Base-by-base conservation (phyloP, 2,888 invertebrate genomes). In the Anthoptus insignis region DNA sequence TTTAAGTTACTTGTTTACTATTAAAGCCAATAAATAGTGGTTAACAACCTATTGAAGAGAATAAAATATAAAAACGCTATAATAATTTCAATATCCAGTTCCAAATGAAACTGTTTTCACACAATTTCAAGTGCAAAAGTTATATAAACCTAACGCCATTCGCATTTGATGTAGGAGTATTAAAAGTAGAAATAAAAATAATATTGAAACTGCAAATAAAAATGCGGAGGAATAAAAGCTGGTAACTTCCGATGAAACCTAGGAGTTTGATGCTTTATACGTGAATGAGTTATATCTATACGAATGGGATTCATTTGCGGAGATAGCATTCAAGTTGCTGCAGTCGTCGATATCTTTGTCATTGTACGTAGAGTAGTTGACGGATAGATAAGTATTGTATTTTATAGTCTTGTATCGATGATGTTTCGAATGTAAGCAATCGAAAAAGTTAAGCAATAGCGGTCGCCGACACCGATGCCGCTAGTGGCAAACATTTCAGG, bases 341-440 rank as follows among this genome's bases (percentile, higher is more conserved):
- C 82, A 77, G 80, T 77, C 79, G 81, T 81, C 86, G 84, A 88
- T 89, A 89, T 87, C 89, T 88, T 87, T 88, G 89, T 86, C 79
- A 78, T 64, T 69, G 68, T 76, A 73, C 49, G 32, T 56, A 81
- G 80, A 78, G 37, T 22, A 66, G 58, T 0, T 1, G 66, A 73
- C 9, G 22, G 16, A 21, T 64, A 66, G 73, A 72, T 21, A 45
- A n/a, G n/a, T 32, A 27, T 32, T 32, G 32, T 32, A 32, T 39
- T 16, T 39, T 16, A 8, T 16, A 16, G 16, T 13, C 34, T n/a
- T n/a, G n/a, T n/a, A n/a, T n/a, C n/a, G n/a, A n/a, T n/a, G n/a
- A n/a, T n/a, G n/a, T n/a, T n/a, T n/a, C n/a, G n/a, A n/a, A n/a
- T n/a, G n/a, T n/a, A n/a, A n/a, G n/a, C n/a, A n/a, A n/a, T n/a